Conservation (phyloP, 2,888 invertebrate genomes). For the Cosmia trapezina region DNA sequence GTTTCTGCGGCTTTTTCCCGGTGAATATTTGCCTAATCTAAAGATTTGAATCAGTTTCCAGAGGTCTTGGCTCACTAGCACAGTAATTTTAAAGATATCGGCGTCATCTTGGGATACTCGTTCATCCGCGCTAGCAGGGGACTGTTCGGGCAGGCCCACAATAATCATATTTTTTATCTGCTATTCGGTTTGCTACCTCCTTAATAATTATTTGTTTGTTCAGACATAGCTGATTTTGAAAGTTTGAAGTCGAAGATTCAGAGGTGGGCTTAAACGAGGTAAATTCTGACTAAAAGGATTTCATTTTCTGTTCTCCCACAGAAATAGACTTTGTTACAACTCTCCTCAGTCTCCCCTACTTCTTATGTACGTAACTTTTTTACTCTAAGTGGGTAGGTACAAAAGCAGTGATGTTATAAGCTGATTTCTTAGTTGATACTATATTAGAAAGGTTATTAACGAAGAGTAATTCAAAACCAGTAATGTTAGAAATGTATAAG, state of each 20-base stretch:
- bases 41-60: too few relatives aligned
- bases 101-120: too few relatives aligned
- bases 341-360: neutral
- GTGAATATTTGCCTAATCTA: too few relatives aligned
- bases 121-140: neutral
- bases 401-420: neutral
- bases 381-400: constrained; percentile 11
- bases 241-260: neutral
- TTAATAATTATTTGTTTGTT: constrained; percentile 17
- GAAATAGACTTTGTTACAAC: too few relatives aligned
- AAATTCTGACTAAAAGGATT: neutral
- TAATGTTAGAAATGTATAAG: constrained; percentile 13
- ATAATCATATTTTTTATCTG: constrained; percentile 4
- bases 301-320: neutral
- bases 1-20: too few relatives aligned
- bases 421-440: constrained; percentile 1
- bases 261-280: neutral
- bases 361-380: neutral
- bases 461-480: neutral
- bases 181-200: neutral
- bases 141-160: constrained; percentile 6
- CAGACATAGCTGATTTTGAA: neutral
- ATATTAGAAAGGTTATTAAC: neutral
- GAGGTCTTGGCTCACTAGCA: too few relatives aligned
- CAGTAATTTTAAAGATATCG: too few relatives aligned